These are phyloP conservation scores for Drosophila sproati DNA, from an alignment of 1,140 invertebrate species.

Conservation along the genomic window DNA sequence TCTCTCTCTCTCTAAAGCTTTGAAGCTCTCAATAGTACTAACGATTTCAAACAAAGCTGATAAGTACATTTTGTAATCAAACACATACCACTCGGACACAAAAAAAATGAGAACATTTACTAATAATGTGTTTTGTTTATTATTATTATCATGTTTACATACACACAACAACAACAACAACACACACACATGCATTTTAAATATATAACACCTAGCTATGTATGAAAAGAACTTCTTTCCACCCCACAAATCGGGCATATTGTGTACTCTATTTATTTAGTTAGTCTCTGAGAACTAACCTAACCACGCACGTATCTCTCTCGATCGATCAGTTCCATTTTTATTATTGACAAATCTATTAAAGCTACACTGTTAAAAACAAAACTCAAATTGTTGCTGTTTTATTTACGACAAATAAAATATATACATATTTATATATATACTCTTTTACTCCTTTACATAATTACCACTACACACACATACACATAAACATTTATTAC, in stretches of 20 bases:
- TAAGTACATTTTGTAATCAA: conserved; percentile 28
- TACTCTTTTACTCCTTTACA: conserved; percentile 16
- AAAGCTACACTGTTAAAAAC: conserved; percentile 76
- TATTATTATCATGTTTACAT: conserved; percentile 38
- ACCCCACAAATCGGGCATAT: conserved; percentile 44
- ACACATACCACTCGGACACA: not conserved
- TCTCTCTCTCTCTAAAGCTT: conserved; percentile 44
- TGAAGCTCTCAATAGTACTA: conserved; percentile 69
- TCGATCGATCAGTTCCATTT: conserved; percentile 62
- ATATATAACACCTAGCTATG: conserved; percentile 42
- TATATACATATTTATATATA: conserved; percentile 18
- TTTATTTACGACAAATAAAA: conserved; percentile 74
- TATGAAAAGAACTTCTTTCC: conserved; percentile 32
- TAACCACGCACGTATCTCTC: conserved; percentile 73
- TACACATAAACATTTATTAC: conserved; percentile 36
- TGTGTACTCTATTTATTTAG: conserved; percentile 55
- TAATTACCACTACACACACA: conserved; percentile 21
- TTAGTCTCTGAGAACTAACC: conserved; percentile 44
- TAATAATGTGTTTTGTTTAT: conserved; percentile 47
- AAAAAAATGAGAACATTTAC: conserved; percentile 36
- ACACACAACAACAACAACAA: not conserved
- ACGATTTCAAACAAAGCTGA: conserved; percentile 33
- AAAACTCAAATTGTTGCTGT: conserved; percentile 78
- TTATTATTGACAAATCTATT: conserved; percentile 75
- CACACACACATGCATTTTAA: conserved; percentile 19